Base-by-base conservation (phyloP, 2,888 invertebrate species). In the Creontiades dilutus region DNA sequence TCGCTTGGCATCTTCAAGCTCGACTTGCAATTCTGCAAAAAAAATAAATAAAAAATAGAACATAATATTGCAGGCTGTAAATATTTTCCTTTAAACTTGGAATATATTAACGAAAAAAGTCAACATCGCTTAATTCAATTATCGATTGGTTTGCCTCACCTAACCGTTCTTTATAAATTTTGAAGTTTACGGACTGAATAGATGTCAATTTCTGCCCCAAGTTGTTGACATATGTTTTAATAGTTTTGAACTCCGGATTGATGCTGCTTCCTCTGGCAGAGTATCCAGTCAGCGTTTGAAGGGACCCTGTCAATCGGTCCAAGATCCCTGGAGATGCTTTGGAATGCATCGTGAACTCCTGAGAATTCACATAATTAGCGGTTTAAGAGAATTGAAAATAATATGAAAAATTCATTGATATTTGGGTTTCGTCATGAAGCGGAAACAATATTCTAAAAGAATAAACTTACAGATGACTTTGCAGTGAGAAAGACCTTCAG, bases 401-500 rank as follows among this genome's bases (percentile, higher is more conserved):
- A 37, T 37, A 37, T 37, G n/a, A n/a, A n/a, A n/a, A n/a, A n/a
- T n/a, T n/a, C n/a, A n/a, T n/a, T n/a, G n/a, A n/a, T n/a, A n/a
- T n/a, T n/a, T n/a, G n/a, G n/a, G n/a, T n/a, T n/a, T n/a, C n/a
- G n/a, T n/a, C n/a, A n/a, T n/a, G n/a, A n/a, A n/a, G n/a, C n/a
- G n/a, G n/a, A n/a, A n/a, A 37, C 37, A 37, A 7, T 37, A 2
- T 4, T 37, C 37, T 4, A 37, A 37, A 37, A 16, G 76, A 12
- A n/a, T n/a, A n/a, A 12, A 93, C 94, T 93, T 93, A 95, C 96
- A 80, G 95, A 94, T 91, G 95, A 95, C 93, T 95, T 95, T 0
- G 95, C 94, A 47, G 95, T 96, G 76, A 96, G 94, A 93, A 96
- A 96, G 82, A 95, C 93, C 91, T 95, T 94, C 89, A 96, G 94